phyloP scores from a whole-genome alignment of 2,797 vertebrate genomes.

The Pipistrellus nathusii region DNA sequence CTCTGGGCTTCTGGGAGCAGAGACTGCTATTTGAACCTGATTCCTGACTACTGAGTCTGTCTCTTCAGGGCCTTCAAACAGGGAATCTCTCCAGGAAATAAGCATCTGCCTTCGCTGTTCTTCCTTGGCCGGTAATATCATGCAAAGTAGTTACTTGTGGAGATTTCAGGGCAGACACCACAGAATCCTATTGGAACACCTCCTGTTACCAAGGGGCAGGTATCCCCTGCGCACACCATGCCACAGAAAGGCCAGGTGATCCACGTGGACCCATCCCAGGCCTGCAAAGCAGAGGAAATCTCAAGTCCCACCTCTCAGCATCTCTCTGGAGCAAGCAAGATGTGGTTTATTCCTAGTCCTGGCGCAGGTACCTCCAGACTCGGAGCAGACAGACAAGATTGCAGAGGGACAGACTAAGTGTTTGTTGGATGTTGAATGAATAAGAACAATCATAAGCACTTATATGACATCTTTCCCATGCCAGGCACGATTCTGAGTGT shows the following conservation, averaged over 20 bases:
- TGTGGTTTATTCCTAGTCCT: neutral
- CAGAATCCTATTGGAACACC: neutral
- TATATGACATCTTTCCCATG: neutral
- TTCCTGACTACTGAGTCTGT: neutral
- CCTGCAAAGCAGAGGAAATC: neutral
- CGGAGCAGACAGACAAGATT: no score
- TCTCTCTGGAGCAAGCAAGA: neutral
- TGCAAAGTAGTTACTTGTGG: neutral
- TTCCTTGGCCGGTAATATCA: neutral
- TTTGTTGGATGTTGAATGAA: neutral
- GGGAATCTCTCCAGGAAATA: neutral
- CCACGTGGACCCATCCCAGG: neutral
- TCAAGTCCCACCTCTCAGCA: neutral
- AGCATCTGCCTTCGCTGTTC: neutral
- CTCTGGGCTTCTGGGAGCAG: neutral
- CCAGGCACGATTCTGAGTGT: neutral
- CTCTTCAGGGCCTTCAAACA: neutral
- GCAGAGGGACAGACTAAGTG: neutral
- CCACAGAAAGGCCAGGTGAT: neutral
- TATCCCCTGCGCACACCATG: neutral
- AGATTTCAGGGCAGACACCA: neutral
- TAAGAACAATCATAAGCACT: neutral
- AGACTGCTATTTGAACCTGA: neutral
- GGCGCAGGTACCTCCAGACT: neutral
- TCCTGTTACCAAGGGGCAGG: neutral